Conservation (phyloP, 2,888 invertebrate species). For the Calliopum simillimum region DNA sequence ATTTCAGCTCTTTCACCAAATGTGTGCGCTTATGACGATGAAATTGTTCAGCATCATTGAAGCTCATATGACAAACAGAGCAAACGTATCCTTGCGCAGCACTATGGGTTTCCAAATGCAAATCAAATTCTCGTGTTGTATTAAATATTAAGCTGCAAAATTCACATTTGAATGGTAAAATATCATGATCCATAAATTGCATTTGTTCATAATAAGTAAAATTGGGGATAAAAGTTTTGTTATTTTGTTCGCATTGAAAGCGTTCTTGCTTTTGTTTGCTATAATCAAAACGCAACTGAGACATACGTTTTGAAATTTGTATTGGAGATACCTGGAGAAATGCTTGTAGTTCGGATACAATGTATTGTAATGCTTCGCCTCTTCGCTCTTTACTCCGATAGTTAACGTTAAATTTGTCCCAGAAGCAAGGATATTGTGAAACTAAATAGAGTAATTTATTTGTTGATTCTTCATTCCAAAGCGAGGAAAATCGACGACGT, state of each 20-base stretch:
- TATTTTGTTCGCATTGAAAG: slow-evolving; percentile 55
- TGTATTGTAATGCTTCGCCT: slow-evolving; percentile 59
- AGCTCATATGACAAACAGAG: slow-evolving; percentile 53
- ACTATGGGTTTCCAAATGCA: slow-evolving; percentile 57
- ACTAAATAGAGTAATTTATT: slow-evolving; percentile 56
- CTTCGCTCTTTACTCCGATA: slow-evolving; percentile 62
- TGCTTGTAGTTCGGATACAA: slow-evolving; percentile 57
- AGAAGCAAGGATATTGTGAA: slow-evolving; percentile 59
- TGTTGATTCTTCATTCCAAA: slow-evolving; percentile 62
- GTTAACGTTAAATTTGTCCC: slow-evolving; percentile 60
- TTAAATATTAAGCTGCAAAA: slow-evolving; percentile 57
- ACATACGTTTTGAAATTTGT: slow-evolving; percentile 62
- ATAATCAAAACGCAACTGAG: slow-evolving; percentile 60
- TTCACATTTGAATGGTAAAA: slow-evolving; percentile 61
- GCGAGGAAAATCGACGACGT: slow-evolving; percentile 60
- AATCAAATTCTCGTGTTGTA: slow-evolving; percentile 57
- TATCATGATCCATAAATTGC: slow-evolving; percentile 60
- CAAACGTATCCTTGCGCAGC: slow-evolving; percentile 50
- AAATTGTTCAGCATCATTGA: slow-evolving; percentile 55
- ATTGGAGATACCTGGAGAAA: slow-evolving; percentile 60
- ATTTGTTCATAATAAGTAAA: slow-evolving; percentile 61
- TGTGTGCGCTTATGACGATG: slow-evolving; percentile 55
- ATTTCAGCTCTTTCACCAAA: slow-evolving; percentile 54
- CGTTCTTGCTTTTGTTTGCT: slow-evolving; percentile 61
- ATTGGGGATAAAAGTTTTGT: slow-evolving; percentile 55